A percentile compares a stretch with the other conserved stretches of the same genome.
Evolutionary conservation across 2,888 invertebrate genomes (phyloP).

Genomic region (Nycteola revayana): DNA sequence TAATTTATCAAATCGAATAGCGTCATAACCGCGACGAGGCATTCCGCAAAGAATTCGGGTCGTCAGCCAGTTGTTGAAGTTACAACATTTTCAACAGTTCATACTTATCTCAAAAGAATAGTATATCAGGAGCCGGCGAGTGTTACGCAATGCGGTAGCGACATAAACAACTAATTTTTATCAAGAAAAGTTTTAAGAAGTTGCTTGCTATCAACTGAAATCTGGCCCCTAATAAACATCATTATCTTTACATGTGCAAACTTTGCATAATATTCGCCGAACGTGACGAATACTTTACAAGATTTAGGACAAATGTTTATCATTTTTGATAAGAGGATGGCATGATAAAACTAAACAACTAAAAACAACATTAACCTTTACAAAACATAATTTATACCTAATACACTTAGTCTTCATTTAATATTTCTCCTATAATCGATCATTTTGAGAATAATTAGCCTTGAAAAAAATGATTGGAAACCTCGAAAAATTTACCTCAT

Average conservation of each 20-base stretch:
- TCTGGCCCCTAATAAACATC: conserved; percentile 30
- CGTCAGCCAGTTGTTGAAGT: conserved; percentile 23
- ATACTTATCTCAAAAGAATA: conserved; percentile 40
- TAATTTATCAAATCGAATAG: conserved; percentile 44
- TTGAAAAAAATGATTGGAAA: too few relatives aligned
- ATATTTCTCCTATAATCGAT: too few relatives aligned
- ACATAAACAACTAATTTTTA: conserved; percentile 33
- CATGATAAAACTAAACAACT: too few relatives aligned
- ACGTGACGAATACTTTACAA: conserved; percentile 19
- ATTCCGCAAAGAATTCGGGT: conserved; percentile 40
- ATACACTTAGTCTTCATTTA: conserved; percentile 13
- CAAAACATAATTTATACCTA: conserved; percentile 3
- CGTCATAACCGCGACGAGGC: conserved; percentile 35
- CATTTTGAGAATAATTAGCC: too few relatives aligned
- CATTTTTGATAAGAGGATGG: conserved; percentile 21
- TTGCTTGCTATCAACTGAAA: conserved; percentile 38
- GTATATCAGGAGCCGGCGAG: conserved; percentile 36
- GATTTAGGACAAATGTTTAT: conserved; percentile 32
- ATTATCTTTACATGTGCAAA: conserved; percentile 34
- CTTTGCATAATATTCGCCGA: conserved; percentile 36
- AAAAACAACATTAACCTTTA: background rate
- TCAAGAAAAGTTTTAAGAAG: conserved; percentile 28
- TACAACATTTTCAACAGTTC: conserved; percentile 36
- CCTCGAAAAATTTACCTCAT: too few relatives aligned
- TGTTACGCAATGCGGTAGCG: conserved; percentile 45